Conservation (phyloP, 2,113 vertebrate species). For the Takifugu flavidus region DNA sequence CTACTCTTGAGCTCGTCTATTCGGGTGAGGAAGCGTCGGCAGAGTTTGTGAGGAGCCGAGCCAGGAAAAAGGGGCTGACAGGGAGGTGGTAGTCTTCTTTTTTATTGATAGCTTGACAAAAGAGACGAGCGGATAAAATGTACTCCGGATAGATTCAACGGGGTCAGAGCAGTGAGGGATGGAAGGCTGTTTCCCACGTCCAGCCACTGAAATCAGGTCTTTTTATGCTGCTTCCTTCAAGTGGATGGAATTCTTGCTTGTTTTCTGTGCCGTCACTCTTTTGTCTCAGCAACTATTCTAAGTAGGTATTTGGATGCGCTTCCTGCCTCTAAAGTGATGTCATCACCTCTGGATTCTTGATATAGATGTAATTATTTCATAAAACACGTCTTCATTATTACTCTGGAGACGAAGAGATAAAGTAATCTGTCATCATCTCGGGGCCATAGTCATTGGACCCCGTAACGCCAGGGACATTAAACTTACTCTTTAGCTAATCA, state of each 20-base stretch:
- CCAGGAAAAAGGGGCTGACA: neutral
- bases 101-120: neutral
- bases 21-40: constrained; percentile 5
- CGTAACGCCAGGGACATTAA: no score
- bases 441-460: no score
- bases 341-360: neutral
- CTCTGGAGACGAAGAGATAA: no score
- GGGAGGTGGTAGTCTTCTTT: neutral
- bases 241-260: no score
- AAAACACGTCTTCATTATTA: no score
- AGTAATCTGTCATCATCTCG: no score
- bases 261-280: neutral
- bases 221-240: neutral
- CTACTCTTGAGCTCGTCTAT: constrained; percentile 3
- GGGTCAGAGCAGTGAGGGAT: no score
- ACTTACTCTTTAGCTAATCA: no score
- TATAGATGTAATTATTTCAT: no score
- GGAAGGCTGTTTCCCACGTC: neutral
- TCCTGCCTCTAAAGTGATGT: no score
- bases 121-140: neutral
- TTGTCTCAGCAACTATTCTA: constrained; percentile 5
- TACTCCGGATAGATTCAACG: neutral
- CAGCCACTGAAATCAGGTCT: neutral
- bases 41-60: neutral
- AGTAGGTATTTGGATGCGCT: no score